phyloP scores from a whole-genome alignment of 35 echinoderm and acorn worm species.

The Lytechinus pictus region DNA sequence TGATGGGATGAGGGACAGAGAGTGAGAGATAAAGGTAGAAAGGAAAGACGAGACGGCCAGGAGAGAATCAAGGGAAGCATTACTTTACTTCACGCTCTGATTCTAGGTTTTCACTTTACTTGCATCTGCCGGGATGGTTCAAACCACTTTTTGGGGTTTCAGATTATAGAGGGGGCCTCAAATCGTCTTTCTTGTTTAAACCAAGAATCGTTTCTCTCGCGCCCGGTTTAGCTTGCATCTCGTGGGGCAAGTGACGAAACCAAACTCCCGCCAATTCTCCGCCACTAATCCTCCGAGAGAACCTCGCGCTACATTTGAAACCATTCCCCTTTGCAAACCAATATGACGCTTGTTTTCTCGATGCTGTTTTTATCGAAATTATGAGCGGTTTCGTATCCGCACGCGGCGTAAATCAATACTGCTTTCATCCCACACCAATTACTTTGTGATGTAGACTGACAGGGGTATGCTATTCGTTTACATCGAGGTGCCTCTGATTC shows the following conservation, averaged over 20 bases:
- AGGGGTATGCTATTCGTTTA: conserved; percentile 31
- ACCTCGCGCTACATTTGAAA: conserved; percentile 54
- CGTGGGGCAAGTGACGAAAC: conserved; percentile 42
- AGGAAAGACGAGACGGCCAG: background rate
- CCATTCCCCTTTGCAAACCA: conserved; percentile 55
- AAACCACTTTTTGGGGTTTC: conserved; percentile 59
- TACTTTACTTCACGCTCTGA: conserved; percentile 55
- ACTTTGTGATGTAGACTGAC: conserved; percentile 54
- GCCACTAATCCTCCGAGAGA: conserved; percentile 55
- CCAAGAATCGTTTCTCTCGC: conserved; percentile 16
- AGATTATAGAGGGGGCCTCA: conserved; percentile 39
- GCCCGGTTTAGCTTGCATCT: conserved; percentile 41
- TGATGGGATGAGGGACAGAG: conserved; percentile 41
- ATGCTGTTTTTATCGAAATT: conserved; percentile 57
- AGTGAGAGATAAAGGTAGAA: conserved; percentile 19
- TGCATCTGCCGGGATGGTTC: conserved; percentile 42
- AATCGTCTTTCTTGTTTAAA: conserved; percentile 23
- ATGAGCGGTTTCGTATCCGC: conserved; percentile 58
- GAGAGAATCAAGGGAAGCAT: conserved; percentile 48
- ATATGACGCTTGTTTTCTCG: conserved; percentile 57
- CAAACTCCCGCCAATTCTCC: conserved; percentile 55
- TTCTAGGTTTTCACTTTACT: conserved; percentile 54
- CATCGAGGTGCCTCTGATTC: conserved; percentile 18
- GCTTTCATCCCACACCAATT: conserved; percentile 53
- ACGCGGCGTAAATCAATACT: conserved; percentile 51